A percentile compares a stretch with the other conserved stretches of the same genome.
These are phyloP conservation scores for Heloderma charlesbogerti DNA, from an alignment of 2,113 vertebrate species.

Conservation along the genomic window DNA sequence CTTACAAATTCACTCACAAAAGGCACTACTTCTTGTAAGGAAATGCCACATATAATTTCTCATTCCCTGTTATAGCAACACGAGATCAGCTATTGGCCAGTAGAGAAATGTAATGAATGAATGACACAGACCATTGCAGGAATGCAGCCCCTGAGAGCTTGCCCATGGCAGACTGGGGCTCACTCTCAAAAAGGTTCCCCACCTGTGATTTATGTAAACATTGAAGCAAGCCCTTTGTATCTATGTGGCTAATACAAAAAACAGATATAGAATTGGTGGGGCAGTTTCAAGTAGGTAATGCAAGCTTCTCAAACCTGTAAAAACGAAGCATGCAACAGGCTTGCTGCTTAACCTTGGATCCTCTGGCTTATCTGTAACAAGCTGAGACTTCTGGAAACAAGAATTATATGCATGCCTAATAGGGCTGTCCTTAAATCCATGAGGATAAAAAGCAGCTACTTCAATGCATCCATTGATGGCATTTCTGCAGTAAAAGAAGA, in stretches of 20 bases:
- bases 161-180: no score
- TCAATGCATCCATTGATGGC: background rate
- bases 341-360: background rate
- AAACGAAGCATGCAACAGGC: background rate
- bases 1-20: background rate
- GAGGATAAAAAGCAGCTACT: background rate
- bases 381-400: background rate
- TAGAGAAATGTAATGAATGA: no score
- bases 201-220: background rate
- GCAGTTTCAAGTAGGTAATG: background rate
- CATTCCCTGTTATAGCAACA: background rate
- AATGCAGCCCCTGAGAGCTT: no score
- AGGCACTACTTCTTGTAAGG: background rate
- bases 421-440: background rate
- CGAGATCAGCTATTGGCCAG: no score
- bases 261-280: background rate
- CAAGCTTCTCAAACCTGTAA: background rate
- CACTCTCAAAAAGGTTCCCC: background rate
- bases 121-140: no score
- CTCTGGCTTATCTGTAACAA: conserved; percentile 8
- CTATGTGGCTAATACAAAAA: no score
- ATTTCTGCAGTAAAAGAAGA: conserved; percentile 13
- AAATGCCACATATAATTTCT: background rate
- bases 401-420: background rate
- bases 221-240: background rate